These are phyloP conservation scores for Pollimyrus isidori DNA, from an alignment of 2,113 vertebrate genomes.

Conservation along the genomic window DNA sequence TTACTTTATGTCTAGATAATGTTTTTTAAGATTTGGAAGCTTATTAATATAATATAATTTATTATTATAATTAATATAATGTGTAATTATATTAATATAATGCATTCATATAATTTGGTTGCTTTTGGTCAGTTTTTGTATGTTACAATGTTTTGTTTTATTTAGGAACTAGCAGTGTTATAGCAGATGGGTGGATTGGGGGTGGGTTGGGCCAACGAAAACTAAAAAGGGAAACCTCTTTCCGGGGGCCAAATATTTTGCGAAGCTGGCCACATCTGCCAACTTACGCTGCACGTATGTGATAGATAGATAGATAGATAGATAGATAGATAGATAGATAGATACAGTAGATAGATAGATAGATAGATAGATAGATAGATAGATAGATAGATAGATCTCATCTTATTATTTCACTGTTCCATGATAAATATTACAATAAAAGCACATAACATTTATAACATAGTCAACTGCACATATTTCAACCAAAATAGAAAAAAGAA, in stretches of 20 bases:
- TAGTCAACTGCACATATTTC: not conserved
- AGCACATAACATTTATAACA: not conserved
- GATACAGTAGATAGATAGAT: not conserved
- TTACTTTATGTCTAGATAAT: too few relatives aligned
- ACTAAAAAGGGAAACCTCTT: not conserved
- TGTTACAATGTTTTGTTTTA: not conserved
- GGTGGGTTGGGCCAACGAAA: not conserved
- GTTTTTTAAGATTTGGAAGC: too few relatives aligned
- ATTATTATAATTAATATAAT: too few relatives aligned
- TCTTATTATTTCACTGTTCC: not conserved
- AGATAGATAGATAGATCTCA: too few relatives aligned
- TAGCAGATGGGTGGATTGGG: not conserved
- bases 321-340: too few relatives aligned
- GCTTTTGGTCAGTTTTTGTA: not conserved
- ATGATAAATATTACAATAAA: not conserved
- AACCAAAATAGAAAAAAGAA: not conserved
- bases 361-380: too few relatives aligned
- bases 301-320: not conserved
- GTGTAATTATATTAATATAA: too few relatives aligned
- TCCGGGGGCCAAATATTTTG: not conserved
- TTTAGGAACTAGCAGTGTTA: not conserved
- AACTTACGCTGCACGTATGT: not conserved
- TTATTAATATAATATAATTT: too few relatives aligned
- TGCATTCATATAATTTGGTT: too few relatives aligned
- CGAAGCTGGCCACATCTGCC: not conserved